phyloP scores from a whole-genome alignment of 2,797 vertebrate species.

The Triplophysa bombifrons region DNA sequence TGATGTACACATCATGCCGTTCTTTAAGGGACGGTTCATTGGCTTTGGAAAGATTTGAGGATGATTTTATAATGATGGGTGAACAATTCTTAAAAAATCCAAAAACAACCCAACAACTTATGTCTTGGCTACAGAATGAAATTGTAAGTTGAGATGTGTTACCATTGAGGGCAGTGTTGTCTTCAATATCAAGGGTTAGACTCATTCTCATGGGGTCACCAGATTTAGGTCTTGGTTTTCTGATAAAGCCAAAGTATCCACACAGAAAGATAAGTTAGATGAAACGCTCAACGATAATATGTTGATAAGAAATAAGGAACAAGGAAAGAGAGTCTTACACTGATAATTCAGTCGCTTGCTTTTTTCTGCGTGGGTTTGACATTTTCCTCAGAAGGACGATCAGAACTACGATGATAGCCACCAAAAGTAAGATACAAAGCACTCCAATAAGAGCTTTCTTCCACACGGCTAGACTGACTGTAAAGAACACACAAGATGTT shows the following conservation, averaged over 20 bases:
- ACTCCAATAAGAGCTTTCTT: constrained; percentile 71
- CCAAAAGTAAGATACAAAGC: constrained; percentile 65
- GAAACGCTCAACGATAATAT: not conserved
- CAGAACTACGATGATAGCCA: constrained; percentile 64
- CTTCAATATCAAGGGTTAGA: constrained; percentile 71
- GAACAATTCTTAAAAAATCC: too few species aligned
- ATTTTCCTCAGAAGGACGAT: constrained; percentile 62
- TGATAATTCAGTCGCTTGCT: constrained; percentile 61
- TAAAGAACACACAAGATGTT: not conserved
- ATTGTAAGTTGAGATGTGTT: constrained; percentile 5
- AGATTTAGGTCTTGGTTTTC: constrained; percentile 71
- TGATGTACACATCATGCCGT: too few species aligned
- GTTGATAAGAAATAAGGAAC: not conserved
- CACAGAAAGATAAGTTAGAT: not conserved
- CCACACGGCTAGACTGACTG: constrained; percentile 75
- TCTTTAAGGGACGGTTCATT: too few species aligned
- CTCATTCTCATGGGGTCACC: constrained; percentile 68
- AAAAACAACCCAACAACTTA: not conserved
- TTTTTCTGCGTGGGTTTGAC: constrained; percentile 57
- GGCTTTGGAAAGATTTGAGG: not conserved
- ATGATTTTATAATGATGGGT: not conserved
- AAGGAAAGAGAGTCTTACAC: constrained; percentile 69
- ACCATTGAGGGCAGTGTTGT: constrained; percentile 70
- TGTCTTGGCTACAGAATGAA: not conserved
- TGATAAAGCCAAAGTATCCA: constrained; percentile 48